These are phyloP conservation scores for Lagorchestes hirsutus DNA, from an alignment of 2,797 vertebrate species.

Conservation along the genomic window DNA sequence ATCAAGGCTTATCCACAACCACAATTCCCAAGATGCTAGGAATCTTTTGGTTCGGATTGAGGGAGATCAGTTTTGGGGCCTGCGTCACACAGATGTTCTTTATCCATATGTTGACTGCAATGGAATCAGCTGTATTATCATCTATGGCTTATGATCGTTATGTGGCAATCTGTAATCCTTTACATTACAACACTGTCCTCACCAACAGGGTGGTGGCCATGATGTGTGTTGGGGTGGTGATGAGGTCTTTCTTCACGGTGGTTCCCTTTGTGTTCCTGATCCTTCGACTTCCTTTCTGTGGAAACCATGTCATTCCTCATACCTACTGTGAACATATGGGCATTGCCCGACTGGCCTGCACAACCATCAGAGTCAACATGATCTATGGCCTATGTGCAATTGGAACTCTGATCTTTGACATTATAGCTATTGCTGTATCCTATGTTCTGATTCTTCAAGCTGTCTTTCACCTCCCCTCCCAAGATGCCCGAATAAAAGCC, in stretches of 20 bases:
- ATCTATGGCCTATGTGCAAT: constrained; percentile 73
- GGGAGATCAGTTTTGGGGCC: constrained; percentile 82
- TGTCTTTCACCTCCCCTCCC: constrained; percentile 63
- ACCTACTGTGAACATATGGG: constrained; percentile 77
- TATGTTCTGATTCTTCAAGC: constrained; percentile 63
- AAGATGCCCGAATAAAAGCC: constrained; percentile 56
- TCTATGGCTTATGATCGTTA: constrained; percentile 88
- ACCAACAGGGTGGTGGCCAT: constrained; percentile 54
- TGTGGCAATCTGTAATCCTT: constrained; percentile 85
- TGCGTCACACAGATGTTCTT: constrained; percentile 85
- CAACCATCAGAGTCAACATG: constrained; percentile 62
- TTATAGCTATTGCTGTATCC: constrained; percentile 55
- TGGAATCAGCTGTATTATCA: constrained; percentile 82
- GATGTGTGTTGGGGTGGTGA: constrained; percentile 29
- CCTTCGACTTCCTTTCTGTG: constrained; percentile 64
- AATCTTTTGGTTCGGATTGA: constrained; percentile 82
- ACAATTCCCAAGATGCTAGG: constrained; percentile 86
- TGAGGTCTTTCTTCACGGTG: constrained; percentile 49
- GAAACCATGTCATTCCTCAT: constrained; percentile 50
- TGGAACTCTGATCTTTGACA: constrained; percentile 61
- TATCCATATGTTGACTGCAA: constrained; percentile 83
- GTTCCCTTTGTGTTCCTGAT: constrained; percentile 65
- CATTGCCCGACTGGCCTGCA: constrained; percentile 69
- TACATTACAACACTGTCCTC: constrained; percentile 85
- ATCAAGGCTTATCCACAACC: constrained; percentile 63